phyloP scores from a whole-genome alignment of 2,113 vertebrate species.

The Seriola aureovittata region DNA sequence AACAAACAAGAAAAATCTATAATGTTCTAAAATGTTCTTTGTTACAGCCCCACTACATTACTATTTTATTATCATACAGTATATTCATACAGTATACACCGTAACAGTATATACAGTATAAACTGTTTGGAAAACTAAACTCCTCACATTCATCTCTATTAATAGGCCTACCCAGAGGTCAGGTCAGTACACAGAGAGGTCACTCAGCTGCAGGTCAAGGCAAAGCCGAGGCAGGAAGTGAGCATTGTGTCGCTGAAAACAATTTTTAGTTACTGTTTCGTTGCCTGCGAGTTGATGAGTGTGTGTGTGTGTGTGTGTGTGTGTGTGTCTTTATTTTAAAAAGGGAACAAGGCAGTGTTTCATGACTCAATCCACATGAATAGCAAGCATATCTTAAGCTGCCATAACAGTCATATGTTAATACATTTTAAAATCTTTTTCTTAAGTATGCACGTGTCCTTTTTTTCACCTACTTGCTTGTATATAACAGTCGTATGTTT shows the following conservation, averaged over 20 bases:
- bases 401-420: no score
- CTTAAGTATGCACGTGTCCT: background rate
- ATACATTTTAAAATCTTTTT: no score
- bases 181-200: conserved; percentile 12
- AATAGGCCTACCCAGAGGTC: conserved; percentile 24
- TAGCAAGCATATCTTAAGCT: no score
- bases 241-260: conserved; percentile 56
- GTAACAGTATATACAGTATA: no score
- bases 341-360: no score
- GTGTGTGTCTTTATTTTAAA: no score
- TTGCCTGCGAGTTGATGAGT: background rate
- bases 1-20: no score
- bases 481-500: background rate
- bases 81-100: no score
- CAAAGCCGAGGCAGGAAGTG: conserved; percentile 33
- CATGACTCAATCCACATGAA: no score
- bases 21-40: no score
- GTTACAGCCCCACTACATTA: no score
- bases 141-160: conserved; percentile 29
- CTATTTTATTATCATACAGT: no score
- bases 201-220: conserved; percentile 24
- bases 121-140: background rate
- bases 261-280: conserved; percentile 11
- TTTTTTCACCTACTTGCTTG: background rate
- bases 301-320: conserved; percentile 17